Evolutionary conservation across 2,888 invertebrate genomes (phyloP).

Genomic region (Aphodius sticticus): DNA sequence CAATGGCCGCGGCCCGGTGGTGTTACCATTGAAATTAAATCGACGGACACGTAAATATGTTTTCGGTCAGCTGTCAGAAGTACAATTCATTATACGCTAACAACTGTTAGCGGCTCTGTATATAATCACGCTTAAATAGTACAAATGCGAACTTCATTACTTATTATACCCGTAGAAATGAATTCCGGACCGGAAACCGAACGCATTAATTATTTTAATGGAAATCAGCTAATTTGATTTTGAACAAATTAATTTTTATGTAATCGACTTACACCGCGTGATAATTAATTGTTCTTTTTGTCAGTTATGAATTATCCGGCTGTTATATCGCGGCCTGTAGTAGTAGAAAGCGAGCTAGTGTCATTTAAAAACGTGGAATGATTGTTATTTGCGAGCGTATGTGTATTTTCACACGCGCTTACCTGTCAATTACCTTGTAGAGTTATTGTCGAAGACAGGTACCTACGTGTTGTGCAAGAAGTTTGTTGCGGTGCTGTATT

Average conservation of each 20-base stretch:
- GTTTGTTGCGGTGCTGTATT: not conserved
- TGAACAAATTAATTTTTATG: constrained; percentile 17
- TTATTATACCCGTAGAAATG: not conserved
- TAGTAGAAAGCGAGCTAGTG: not conserved
- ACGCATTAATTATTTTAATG: constrained; percentile 18
- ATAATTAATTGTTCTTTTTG: constrained; percentile 17
- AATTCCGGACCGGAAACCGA: constrained; percentile 8
- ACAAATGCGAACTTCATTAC: not conserved
- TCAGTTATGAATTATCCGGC: not conserved
- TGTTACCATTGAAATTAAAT: not conserved
- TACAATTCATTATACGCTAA: not conserved
- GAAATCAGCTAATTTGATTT: constrained; percentile 13
- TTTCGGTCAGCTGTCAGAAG: not conserved
- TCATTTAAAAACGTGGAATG: not conserved
- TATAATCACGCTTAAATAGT: not conserved
- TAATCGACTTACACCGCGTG: constrained; percentile 8
- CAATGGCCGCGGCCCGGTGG: not conserved
- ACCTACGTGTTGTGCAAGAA: not conserved
- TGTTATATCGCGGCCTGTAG: not conserved
- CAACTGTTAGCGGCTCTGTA: not conserved
- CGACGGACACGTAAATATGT: not conserved
- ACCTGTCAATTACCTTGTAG: not conserved
- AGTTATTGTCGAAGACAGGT: not conserved
- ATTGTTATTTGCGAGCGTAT: not conserved
- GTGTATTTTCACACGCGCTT: not conserved